phyloP scores from a whole-genome alignment of 2,797 vertebrate species.

The Polyboroides typus region DNA sequence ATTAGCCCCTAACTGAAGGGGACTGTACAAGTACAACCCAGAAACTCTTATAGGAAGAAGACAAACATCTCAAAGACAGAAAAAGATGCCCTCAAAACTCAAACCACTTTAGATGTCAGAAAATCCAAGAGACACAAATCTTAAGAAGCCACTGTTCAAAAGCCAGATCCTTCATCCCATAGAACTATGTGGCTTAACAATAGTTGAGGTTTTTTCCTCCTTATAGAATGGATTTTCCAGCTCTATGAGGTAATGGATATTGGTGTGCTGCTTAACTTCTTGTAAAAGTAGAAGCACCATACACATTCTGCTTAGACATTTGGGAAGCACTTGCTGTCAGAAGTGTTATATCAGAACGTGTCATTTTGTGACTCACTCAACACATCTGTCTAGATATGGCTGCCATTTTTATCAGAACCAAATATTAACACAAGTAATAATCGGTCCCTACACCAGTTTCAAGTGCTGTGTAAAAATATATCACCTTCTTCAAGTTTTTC shows the following conservation, averaged over 20 bases:
- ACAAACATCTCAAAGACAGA: neutral
- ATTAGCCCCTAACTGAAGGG: neutral
- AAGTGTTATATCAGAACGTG: neutral
- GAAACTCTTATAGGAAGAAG: neutral
- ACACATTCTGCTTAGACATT: neutral
- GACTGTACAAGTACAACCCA: neutral
- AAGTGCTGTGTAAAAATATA: neutral
- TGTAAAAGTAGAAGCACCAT: neutral
- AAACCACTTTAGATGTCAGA: neutral
- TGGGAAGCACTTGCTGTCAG: neutral
- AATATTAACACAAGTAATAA: neutral
- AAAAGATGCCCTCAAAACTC: neutral
- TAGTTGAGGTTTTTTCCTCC: neutral
- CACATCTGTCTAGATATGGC: neutral
- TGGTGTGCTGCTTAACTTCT: neutral
- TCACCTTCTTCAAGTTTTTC: neutral
- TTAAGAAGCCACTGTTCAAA: neutral
- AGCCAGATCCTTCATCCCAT: neutral
- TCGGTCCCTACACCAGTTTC: neutral
- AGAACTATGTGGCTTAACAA: neutral
- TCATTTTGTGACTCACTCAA: neutral
- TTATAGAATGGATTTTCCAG: neutral
- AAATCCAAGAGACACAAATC: neutral
- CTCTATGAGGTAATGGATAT: neutral
- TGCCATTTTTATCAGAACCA: neutral